These are phyloP conservation scores for Poecilia wingei DNA, from an alignment of 2,797 vertebrate species.

Conservation along the genomic window DNA sequence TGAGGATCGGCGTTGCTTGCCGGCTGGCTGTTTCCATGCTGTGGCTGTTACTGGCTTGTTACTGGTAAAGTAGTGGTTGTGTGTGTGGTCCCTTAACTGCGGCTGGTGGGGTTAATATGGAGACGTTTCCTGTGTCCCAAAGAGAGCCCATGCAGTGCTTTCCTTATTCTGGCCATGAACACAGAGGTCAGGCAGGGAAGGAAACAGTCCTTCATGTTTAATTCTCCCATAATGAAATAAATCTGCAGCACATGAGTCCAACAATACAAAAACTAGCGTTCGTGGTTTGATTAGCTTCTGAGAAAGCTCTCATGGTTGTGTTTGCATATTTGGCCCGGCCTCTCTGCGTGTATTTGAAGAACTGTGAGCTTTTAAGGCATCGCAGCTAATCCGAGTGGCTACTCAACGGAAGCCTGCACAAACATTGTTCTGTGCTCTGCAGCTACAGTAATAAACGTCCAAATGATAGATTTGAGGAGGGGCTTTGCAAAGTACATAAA, in stretches of 20 bases:
- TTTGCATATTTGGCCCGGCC: constrained; percentile 27
- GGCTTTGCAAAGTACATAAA: constrained; percentile 34
- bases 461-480: constrained; percentile 31
- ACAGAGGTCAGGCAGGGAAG: constrained; percentile 73
- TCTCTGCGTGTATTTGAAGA: constrained; percentile 11
- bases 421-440: constrained; percentile 55
- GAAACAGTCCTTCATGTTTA: constrained; percentile 24
- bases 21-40: constrained; percentile 74
- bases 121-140: constrained; percentile 30
- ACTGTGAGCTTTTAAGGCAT: constrained; percentile 28
- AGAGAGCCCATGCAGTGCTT: constrained; percentile 73
- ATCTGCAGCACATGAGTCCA: constrained; percentile 10
- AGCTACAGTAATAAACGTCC: constrained; percentile 58
- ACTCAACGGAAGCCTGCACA: constrained; percentile 53
- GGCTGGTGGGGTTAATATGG: constrained; percentile 69
- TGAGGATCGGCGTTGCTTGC: constrained; percentile 36
- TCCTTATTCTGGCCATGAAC: constrained; percentile 66
- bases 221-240: constrained; percentile 25
- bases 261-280: constrained; percentile 26
- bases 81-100: constrained; percentile 13
- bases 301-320: constrained; percentile 46
- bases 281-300: constrained; percentile 45
- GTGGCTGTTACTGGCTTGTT: constrained; percentile 60
- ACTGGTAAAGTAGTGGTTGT: constrained; percentile 46
- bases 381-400: constrained; percentile 45